phyloP scores from a whole-genome alignment of 1,140 invertebrate species.

The Chionoecetes opilio region DNA sequence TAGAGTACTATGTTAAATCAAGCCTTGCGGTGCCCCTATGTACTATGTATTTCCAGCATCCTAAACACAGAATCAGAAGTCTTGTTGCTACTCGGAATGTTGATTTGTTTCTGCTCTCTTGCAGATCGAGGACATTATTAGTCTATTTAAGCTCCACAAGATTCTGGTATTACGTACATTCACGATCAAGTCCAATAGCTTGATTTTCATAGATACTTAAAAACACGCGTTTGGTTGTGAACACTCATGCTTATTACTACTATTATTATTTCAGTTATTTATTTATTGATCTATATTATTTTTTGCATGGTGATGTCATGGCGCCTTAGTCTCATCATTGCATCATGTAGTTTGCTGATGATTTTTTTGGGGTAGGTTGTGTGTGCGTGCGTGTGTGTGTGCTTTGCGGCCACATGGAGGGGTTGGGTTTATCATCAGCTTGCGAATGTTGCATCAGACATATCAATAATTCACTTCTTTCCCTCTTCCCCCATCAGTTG shows the following conservation, averaged over 20 bases:
- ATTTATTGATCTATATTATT: too few relatives aligned
- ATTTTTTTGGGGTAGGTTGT: constrained; percentile 1
- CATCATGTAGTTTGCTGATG: constrained; percentile 4
- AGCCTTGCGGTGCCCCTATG: background rate
- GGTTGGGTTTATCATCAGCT: background rate
- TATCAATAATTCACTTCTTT: background rate
- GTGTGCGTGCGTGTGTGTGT: background rate
- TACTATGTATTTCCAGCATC: background rate
- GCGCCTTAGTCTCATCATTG: background rate
- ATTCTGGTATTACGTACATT: constrained; percentile 69
- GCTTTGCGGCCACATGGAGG: background rate
- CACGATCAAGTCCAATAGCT: constrained; percentile 61
- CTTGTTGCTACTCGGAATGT: constrained; percentile 13
- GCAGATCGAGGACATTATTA: constrained; percentile 74
- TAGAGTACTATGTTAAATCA: background rate
- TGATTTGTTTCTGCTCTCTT: constrained; percentile 62
- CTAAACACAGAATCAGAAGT: background rate
- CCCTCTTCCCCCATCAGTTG: constrained; percentile 9
- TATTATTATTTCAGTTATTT: background rate
- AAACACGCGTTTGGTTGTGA: constrained; percentile 40
- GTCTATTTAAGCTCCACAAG: constrained; percentile 69
- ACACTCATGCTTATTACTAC: constrained; percentile 52
- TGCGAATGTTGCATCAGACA: constrained; percentile 5
- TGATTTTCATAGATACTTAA: constrained; percentile 49
- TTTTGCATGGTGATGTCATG: constrained; percentile 20